phyloP scores from a whole-genome alignment of 2,113 vertebrate genomes.

The Nipponia nippon region DNA sequence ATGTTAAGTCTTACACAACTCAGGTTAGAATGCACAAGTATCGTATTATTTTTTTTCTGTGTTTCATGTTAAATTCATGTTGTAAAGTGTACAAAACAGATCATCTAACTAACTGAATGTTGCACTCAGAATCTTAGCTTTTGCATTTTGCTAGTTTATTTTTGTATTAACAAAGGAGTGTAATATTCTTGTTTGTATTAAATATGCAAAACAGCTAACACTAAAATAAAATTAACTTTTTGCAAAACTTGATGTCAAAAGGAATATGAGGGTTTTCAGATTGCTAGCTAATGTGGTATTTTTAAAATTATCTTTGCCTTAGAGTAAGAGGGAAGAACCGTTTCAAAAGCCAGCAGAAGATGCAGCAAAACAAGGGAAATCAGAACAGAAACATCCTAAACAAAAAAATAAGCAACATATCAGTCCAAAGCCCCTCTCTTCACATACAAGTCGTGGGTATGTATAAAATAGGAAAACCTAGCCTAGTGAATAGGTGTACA shows the following conservation, averaged over 20 bases:
- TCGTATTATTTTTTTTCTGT: not conserved
- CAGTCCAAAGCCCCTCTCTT: slow-evolving; percentile 54
- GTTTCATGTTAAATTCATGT: not conserved
- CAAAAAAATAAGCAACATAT: slow-evolving; percentile 65
- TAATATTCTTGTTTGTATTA: not conserved
- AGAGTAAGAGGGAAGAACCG: slow-evolving; percentile 71
- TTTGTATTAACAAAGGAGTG: not conserved
- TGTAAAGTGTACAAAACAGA: not conserved
- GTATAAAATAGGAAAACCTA: slow-evolving; percentile 46
- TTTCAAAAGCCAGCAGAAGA: slow-evolving; percentile 56
- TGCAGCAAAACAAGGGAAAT: slow-evolving; percentile 64
- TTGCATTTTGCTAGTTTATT: not conserved
- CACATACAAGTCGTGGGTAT: slow-evolving; percentile 74
- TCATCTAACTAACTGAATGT: not conserved
- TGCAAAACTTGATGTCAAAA: not conserved
- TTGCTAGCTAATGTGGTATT: slow-evolving; percentile 44
- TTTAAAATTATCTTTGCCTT: slow-evolving; percentile 66
- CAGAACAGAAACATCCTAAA: slow-evolving; percentile 68
- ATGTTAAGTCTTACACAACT: not conserved
- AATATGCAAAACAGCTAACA: not conserved
- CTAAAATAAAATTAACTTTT: not conserved
- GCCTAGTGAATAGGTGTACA: slow-evolving; percentile 1
- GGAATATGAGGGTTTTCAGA: not conserved
- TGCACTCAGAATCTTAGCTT: not conserved
- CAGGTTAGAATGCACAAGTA: not conserved